Conservation (phyloP, 92 coral and sea anemone species). For the Siderastrea siderea region DNA sequence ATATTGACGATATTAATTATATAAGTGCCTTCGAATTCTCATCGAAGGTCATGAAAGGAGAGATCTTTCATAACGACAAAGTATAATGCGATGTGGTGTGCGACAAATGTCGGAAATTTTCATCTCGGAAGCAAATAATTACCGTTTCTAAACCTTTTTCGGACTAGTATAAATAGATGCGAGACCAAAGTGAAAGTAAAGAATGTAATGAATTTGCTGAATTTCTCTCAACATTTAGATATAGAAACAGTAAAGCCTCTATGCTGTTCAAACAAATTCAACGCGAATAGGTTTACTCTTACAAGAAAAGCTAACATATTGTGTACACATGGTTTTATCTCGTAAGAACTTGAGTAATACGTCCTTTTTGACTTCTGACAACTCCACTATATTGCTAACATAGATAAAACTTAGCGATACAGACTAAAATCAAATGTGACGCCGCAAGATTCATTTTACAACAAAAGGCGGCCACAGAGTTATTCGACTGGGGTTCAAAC, state of each 20-base stretch:
- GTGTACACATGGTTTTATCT: slow-evolving; percentile 34
- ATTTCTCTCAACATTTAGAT: neutral
- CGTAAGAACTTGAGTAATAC: slow-evolving; percentile 1
- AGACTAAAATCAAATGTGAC: slow-evolving; percentile 21
- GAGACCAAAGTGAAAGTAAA: neutral
- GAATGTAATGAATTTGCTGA: slow-evolving; percentile 15
- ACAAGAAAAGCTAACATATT: slow-evolving; percentile 30
- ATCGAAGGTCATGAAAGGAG: neutral
- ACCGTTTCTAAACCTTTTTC: neutral
- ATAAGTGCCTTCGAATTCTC: slow-evolving; percentile 24
- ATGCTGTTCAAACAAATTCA: slow-evolving; percentile 36
- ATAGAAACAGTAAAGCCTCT: slow-evolving; percentile 6
- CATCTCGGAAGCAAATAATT: slow-evolving; percentile 8
- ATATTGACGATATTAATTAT: slow-evolving; percentile 3
- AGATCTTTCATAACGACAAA: slow-evolving; percentile 6
- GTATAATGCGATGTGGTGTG: neutral
- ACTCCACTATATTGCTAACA: neutral
- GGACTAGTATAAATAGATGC: neutral
- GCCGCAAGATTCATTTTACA: slow-evolving; percentile 26
- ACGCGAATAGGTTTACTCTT: slow-evolving; percentile 10
- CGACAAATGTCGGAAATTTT: neutral
- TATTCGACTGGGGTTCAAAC: neutral
- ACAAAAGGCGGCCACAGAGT: slow-evolving; percentile 30
- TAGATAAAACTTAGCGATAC: slow-evolving; percentile 1
- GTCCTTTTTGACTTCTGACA: slow-evolving; percentile 1